Percentiles rank a stretch among this genome's conserved stretches.
Evolutionary conservation across 2,113 vertebrate species (phyloP).

Genomic region (Sterna hirundo): DNA sequence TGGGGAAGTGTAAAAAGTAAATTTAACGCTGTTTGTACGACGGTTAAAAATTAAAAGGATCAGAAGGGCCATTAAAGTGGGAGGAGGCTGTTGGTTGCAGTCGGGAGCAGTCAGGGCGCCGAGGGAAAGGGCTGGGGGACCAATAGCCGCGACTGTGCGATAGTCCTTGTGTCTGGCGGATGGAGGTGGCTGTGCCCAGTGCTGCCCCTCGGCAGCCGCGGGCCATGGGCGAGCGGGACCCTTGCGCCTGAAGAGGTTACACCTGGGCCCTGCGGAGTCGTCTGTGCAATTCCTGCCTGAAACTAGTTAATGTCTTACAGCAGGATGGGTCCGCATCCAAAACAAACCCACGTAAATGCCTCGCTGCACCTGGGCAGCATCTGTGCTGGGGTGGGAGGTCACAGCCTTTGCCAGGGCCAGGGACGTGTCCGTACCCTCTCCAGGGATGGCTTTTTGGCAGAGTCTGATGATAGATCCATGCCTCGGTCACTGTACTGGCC

Average conservation of each 20-base stretch:
- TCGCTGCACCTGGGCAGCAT: neutral
- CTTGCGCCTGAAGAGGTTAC: neutral
- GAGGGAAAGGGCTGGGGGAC: neutral
- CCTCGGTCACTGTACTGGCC: accelerated
- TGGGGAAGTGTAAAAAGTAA: neutral
- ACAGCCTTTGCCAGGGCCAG: neutral
- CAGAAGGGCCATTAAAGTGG: neutral
- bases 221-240: neutral
- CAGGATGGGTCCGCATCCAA: neutral
- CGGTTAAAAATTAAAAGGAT: conserved; percentile 43
- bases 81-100: neutral
- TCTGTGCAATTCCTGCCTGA: neutral
- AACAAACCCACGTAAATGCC: accelerated
- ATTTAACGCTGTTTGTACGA: neutral
- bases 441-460: neutral
- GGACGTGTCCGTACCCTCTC: neutral
- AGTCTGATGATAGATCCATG: accelerated
- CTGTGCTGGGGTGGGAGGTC: neutral
- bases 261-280: neutral
- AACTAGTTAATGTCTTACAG: neutral
- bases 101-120: accelerated
- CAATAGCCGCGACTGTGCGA: accelerated
- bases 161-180: accelerated
- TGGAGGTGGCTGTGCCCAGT: neutral
- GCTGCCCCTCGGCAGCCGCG: neutral